Percentiles rank a stretch among this genome's conserved stretches.
Conservation (phyloP, 2,113 vertebrate species). For the Piprites chloris region DNA sequence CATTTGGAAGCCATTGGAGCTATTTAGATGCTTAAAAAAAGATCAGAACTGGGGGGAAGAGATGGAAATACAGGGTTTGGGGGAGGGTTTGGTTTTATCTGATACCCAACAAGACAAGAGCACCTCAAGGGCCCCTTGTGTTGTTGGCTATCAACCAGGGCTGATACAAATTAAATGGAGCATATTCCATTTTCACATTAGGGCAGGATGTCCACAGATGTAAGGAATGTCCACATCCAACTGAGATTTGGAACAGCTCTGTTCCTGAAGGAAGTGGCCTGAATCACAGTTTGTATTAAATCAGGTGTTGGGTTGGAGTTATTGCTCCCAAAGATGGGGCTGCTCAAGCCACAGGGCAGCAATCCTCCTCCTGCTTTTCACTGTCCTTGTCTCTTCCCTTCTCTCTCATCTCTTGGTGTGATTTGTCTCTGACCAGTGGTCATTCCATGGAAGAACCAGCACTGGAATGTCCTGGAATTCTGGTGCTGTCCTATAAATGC, state of each 20-base stretch:
- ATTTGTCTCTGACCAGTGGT: not conserved
- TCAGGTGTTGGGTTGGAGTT: not conserved
- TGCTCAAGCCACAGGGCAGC: not conserved
- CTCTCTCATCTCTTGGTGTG: not conserved
- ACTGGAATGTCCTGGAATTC: not conserved
- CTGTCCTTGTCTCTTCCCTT: not conserved
- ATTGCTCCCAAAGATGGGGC: not conserved
- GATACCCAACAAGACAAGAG: not conserved
- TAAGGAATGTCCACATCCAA: not conserved
- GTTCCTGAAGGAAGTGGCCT: not conserved
- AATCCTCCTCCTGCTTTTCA: not conserved
- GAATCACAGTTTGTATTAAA: not conserved
- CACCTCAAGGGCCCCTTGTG: not conserved
- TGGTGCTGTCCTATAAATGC: accelerated
- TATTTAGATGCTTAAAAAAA: not conserved
- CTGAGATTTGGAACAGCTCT: not conserved
- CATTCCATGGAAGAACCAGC: not conserved
- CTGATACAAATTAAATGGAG: not conserved
- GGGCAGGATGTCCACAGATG: not conserved
- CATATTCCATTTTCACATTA: not conserved
- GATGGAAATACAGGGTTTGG: not conserved
- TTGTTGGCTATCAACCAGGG: not conserved
- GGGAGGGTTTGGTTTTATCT: not conserved
- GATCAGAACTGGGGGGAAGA: not conserved
- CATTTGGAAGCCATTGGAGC: not conserved